phyloP scores from a whole-genome alignment of 1,140 invertebrate species.

The Pectinophora gossypiella region DNA sequence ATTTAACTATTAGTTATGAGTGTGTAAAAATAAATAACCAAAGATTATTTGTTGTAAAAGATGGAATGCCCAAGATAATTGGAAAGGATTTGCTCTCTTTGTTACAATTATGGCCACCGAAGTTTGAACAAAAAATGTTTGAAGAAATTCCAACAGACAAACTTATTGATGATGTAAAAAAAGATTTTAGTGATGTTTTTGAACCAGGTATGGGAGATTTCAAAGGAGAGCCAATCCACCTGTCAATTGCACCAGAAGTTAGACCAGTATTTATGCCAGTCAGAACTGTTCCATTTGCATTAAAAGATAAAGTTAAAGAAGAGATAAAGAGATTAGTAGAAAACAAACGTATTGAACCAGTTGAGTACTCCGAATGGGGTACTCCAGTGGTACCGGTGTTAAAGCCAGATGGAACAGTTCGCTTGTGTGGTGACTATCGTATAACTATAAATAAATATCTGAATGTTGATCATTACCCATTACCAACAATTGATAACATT shows the following conservation, averaged over 20 bases:
- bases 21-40: conserved; percentile 4
- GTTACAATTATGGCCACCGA: conserved; percentile 9
- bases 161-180: conserved; percentile 8
- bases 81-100: conserved; percentile 11
- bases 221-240: conserved; percentile 14
- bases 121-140: conserved; percentile 8
- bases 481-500: conserved; percentile 41
- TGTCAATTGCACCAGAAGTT: conserved; percentile 14
- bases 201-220: conserved; percentile 15
- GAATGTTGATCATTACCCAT: conserved; percentile 38
- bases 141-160: conserved; percentile 7
- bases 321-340: conserved; percentile 25
- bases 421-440: conserved; percentile 70
- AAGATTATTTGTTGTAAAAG: conserved; percentile 7
- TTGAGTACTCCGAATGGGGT: conserved; percentile 34
- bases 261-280: conserved; percentile 23
- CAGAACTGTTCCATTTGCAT: conserved; percentile 26
- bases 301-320: conserved; percentile 26
- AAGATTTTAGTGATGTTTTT: conserved; percentile 9
- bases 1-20: conserved; percentile 1
- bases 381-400: conserved; percentile 53
- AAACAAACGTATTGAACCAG: conserved; percentile 17
- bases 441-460: conserved; percentile 46
- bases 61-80: conserved; percentile 7
- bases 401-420: conserved; percentile 52